Conservation (phyloP, 2,888 invertebrate genomes). For the Drosophila dives region DNA sequence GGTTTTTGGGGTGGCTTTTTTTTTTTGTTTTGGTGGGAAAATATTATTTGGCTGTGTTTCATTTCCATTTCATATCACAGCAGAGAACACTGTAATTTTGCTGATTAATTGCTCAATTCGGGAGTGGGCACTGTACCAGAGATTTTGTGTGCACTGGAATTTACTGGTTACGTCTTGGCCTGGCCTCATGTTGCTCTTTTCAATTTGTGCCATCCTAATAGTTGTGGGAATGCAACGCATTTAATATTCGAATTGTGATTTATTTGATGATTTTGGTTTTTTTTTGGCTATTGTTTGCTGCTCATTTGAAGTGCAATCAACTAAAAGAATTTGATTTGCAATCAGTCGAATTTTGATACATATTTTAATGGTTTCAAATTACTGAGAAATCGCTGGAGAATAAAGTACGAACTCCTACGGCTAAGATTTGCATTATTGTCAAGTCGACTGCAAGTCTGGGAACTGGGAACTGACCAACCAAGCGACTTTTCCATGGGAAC, state of each 20-base stretch:
- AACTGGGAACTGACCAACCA: slow-evolving; percentile 34
- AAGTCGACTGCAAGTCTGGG: slow-evolving; percentile 46
- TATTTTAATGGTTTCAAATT: slow-evolving; percentile 32
- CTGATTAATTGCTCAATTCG: slow-evolving; percentile 63
- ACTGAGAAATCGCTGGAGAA: slow-evolving; percentile 45
- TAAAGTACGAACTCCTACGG: slow-evolving; percentile 38
- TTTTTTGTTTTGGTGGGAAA: slow-evolving; percentile 76
- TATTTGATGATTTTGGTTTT: neutral
- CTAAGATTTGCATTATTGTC: slow-evolving; percentile 26
- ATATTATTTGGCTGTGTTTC: slow-evolving; percentile 62
- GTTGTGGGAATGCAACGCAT: slow-evolving; percentile 65
- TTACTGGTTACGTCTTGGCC: slow-evolving; percentile 17
- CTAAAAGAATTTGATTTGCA: slow-evolving; percentile 45
- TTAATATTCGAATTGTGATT: slow-evolving; percentile 23
- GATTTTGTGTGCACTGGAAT: slow-evolving; percentile 57
- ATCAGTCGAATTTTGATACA: slow-evolving; percentile 31
- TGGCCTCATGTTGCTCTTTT: slow-evolving; percentile 71
- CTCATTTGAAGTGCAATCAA: slow-evolving; percentile 61
- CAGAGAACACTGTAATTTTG: slow-evolving; percentile 25
- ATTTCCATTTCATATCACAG: slow-evolving; percentile 40
- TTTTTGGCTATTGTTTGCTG: slow-evolving; percentile 17
- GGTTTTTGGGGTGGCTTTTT: slow-evolving; percentile 67
- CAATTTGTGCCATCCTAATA: slow-evolving; percentile 33
- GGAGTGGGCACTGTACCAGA: slow-evolving; percentile 66
- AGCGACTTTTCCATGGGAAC: slow-evolving; percentile 35